phyloP scores from a whole-genome alignment of 2,888 invertebrate genomes.

The Apamea crenata region DNA sequence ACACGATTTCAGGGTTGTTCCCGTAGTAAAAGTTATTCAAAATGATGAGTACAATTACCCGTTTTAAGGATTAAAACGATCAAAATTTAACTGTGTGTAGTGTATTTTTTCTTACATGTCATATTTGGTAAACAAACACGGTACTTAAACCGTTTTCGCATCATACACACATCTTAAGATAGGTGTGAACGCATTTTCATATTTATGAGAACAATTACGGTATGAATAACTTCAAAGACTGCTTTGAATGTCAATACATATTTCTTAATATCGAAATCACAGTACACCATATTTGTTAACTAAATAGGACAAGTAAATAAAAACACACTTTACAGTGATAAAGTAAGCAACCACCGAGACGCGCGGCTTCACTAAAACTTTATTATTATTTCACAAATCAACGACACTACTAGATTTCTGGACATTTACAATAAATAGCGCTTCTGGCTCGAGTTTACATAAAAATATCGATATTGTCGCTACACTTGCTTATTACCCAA shows the following conservation, averaged over 20 bases:
- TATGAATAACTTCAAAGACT: too few species aligned
- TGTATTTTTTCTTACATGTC: constrained; percentile 15
- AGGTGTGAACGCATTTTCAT: not conserved
- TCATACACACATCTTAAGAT: not conserved
- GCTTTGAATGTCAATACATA: too few species aligned
- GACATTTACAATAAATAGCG: constrained; percentile 61
- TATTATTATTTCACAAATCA: constrained; percentile 48
- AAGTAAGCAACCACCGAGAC: constrained; percentile 26
- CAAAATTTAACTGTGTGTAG: too few species aligned
- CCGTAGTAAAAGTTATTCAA: too few species aligned
- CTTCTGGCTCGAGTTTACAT: constrained; percentile 68
- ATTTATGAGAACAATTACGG: not conserved
- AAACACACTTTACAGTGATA: constrained; percentile 20
- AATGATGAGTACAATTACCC: too few species aligned
- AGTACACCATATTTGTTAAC: constrained; percentile 28
- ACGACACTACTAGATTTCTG: constrained; percentile 57
- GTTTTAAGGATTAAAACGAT: too few species aligned
- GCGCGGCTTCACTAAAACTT: constrained; percentile 23
- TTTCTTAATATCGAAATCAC: not conserved
- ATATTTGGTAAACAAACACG: constrained; percentile 29
- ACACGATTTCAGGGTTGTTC: too few species aligned
- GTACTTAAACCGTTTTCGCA: not conserved
- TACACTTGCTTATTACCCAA: constrained; percentile 19
- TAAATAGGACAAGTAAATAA: constrained; percentile 16
- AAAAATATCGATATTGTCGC: constrained; percentile 41